Evolutionary conservation across 1,140 invertebrate genomes (phyloP), one percentile per base, ranked within the genome.

Genomic region (Zaprionus gabonicus): DNA sequence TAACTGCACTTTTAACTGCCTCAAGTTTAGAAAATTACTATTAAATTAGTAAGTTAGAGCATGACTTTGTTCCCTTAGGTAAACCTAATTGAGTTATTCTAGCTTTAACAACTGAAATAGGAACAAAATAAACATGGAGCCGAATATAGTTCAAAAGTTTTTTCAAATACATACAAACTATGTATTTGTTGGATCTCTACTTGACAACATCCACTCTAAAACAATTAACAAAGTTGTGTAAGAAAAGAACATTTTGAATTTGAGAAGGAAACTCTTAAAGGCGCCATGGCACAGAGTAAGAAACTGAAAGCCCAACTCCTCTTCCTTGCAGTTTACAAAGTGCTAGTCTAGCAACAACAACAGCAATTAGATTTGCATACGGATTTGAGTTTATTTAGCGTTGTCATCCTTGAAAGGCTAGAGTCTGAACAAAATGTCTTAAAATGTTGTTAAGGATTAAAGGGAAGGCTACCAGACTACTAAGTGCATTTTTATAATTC

Each of bases 351-450:
- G 5, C 41, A 17, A 56, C 53, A 56, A 31, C 1, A 25, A 23
- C 6, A 31, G 25, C 53, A 56, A 56, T 56, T 27, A 56, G 23
- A 56, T 56, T 56, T 56, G 27, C 53, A 56, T 56, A 28, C 15
- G 7, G 53, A 56, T 28, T 56, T 56, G n/a, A 17, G 27, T 27
- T 56, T 56, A 56, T 56, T 56, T 56, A 28, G 27, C 15, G 13
- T 25, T 7, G 23, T 17, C 27, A 1, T 15, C 15, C 13, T 44
- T 7, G 41, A 7, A 56, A 56, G 25, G n/a, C 44, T 20, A 20
- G 6, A 23, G 20, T 5, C 12, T 25, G 10, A 25, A 51, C 46
- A 13, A 5, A 51, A 13, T 13, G 46, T 17, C 41, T 20, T 51
- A 25, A 51, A 51, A 20, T 25, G 46, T 51, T 51, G 12, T 51